Base-by-base conservation (phyloP, 2,888 invertebrate species). In the Napeogenes sylphis region DNA sequence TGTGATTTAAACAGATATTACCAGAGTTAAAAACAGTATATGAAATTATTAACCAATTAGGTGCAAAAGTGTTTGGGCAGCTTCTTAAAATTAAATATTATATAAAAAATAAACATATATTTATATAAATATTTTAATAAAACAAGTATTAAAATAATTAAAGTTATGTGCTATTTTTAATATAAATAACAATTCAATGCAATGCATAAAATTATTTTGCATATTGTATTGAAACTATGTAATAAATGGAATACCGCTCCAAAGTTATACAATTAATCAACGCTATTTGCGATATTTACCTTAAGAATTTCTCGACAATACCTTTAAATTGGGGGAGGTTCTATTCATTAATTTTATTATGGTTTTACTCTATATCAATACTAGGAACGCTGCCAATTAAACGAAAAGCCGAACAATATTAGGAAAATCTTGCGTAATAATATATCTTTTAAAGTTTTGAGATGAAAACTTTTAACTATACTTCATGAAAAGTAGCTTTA, bases 201-300 rank as follows among this genome's bases (percentile, higher is more conserved):
- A 30, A 30, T 51, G 51, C 30, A 30, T 51, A 30, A 30, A 51
- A 51, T 51, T 30, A 51, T 51, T 30, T 42, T 10, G 30, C 51
- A 51, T 51, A 30, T 51, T 51, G 51, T 51, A 51, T 51, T 51
- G 30, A 51, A 51, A 51, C 51, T 51, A 51, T 51, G 30, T 55
- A 60, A 60, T 55, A 60, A 60, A 60, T 55, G 55, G 55, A 45
- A n/a, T 13, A 58, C 57, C 55, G 56, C 57, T 46, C 64, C 71
- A 61, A 80, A 81, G 77, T 83, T 82, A 76, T 76, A 79, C 81
- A 81, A 82, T 82, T 83, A 60, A 55, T 60, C 46, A 55, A 30
- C 21, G 30, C 51, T 81, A 80, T 82, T 84, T 77, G 79, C 77
- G 82, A 84, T 84, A 82, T 85, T 84, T 83, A 82, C 79, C 72